These are phyloP conservation scores for Uropsilus gracilis DNA, from an alignment of 2,113 vertebrate species.

Conservation along the genomic window DNA sequence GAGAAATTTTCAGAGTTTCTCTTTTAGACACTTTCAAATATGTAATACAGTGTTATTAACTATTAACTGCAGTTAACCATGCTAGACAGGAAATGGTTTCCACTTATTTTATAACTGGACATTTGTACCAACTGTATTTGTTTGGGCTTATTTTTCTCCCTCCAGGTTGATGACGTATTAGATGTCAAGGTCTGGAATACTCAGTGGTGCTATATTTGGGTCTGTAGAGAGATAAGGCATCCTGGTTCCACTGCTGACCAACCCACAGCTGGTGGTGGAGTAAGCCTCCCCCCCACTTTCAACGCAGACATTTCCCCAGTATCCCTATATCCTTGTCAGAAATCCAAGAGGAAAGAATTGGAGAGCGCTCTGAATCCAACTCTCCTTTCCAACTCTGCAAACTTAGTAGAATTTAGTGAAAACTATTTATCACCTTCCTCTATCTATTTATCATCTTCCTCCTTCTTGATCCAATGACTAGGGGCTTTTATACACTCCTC, in stretches of 20 bases:
- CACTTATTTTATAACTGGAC: neutral
- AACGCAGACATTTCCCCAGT: neutral
- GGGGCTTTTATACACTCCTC: constrained; percentile 18
- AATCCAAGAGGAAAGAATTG: neutral
- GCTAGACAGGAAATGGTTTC: neutral
- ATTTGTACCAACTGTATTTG: neutral
- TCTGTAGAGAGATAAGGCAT: neutral
- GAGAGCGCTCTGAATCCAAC: neutral
- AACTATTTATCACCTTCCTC: constrained; percentile 42
- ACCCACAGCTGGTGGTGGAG: neutral
- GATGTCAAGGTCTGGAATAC: neutral
- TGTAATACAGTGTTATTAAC: neutral
- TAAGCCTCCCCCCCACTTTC: neutral
- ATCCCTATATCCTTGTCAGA: neutral
- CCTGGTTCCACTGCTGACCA: neutral
- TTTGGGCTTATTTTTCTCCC: neutral
- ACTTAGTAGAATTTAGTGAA: neutral
- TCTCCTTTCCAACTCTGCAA: neutral
- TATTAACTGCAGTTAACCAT: neutral
- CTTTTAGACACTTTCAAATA: neutral
- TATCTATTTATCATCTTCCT: too few species aligned
- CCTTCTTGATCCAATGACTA: constrained; percentile 40
- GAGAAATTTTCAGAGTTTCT: neutral
- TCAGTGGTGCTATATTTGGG: neutral
- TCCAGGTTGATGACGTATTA: neutral